phyloP scores from a whole-genome alignment of 2,888 invertebrate genomes.

The Hypsopygia costalis region DNA sequence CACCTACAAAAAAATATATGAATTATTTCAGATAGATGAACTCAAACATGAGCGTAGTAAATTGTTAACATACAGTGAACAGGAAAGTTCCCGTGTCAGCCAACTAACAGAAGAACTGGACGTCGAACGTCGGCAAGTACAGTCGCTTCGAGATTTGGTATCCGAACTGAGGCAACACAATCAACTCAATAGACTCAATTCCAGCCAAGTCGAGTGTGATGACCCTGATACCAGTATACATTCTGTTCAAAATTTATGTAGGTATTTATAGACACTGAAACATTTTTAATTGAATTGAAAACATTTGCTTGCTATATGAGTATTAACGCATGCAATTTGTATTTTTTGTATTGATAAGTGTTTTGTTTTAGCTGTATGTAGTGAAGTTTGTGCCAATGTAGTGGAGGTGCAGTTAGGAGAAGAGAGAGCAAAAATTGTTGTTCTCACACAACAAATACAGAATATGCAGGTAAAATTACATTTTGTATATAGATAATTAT shows the following conservation, averaged over 20 bases:
- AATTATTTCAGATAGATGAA: constrained; percentile 62
- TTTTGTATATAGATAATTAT: no score
- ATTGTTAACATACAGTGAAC: constrained; percentile 46
- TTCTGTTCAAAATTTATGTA: constrained; percentile 54
- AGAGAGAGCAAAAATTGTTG: constrained; percentile 58
- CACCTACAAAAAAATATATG: no score
- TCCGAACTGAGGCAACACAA: constrained; percentile 56
- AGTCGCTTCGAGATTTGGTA: constrained; percentile 50
- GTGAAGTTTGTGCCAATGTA: constrained; percentile 65
- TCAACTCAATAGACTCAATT: constrained; percentile 47
- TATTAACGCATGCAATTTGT: no score
- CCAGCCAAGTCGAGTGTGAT: constrained; percentile 63
- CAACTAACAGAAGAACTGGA: constrained; percentile 53
- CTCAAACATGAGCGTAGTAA: constrained; percentile 62
- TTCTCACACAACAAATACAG: constrained; percentile 54
- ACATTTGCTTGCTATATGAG: no score
- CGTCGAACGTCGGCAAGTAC: constrained; percentile 38
- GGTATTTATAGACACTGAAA: no score
- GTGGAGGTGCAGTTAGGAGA: constrained; percentile 68
- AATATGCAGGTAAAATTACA: constrained; percentile 47
- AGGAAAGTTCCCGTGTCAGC: constrained; percentile 39
- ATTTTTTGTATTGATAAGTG: no score
- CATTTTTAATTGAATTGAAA: no score
- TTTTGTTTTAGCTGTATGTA: constrained; percentile 51
- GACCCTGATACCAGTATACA: constrained; percentile 56